phyloP scores from a whole-genome alignment of 53 echinoderm and acorn worm species.

The Holothuria leucospilota region DNA sequence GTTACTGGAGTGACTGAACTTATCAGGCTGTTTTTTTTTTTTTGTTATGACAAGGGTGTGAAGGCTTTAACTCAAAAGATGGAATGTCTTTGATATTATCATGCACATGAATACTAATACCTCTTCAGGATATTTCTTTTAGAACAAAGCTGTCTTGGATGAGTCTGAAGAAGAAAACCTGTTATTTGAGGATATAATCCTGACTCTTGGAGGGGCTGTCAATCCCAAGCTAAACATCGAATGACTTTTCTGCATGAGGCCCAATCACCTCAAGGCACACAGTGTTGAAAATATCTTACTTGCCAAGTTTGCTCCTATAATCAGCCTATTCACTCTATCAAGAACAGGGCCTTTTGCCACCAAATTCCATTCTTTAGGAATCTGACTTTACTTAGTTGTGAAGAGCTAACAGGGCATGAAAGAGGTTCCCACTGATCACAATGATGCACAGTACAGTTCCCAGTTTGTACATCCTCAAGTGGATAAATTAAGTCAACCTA shows the following conservation, averaged over 20 bases:
- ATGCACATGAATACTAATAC: too few relatives aligned
- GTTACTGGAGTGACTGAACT: too few relatives aligned
- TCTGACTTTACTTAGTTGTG: conserved; percentile 36
- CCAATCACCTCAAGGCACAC: conserved; percentile 19
- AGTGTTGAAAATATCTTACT: neutral
- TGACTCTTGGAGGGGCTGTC: too few relatives aligned
- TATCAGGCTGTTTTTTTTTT: too few relatives aligned
- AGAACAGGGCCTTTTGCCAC: neutral
- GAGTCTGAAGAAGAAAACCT: too few relatives aligned
- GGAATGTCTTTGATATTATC: too few relatives aligned
- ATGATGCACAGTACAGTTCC: neutral
- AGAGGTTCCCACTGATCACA: conserved; percentile 3
- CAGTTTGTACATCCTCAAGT: conserved; percentile 37
- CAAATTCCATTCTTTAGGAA: neutral
- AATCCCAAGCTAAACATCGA: conserved; percentile 11
- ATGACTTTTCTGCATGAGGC: conserved; percentile 22
- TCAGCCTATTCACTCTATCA: neutral
- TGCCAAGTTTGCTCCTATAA: conserved; percentile 20
- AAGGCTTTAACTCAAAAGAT: too few relatives aligned
- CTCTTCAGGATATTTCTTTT: too few relatives aligned
- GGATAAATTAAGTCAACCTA: conserved; percentile 40
- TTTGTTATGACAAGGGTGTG: too few relatives aligned
- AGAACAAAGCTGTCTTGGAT: too few relatives aligned
- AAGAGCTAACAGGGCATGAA: conserved; percentile 16
- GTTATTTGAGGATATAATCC: too few relatives aligned